Evolutionary conservation across 1,140 invertebrate species (phyloP).

Genomic region (Vanessa atalanta): DNA sequence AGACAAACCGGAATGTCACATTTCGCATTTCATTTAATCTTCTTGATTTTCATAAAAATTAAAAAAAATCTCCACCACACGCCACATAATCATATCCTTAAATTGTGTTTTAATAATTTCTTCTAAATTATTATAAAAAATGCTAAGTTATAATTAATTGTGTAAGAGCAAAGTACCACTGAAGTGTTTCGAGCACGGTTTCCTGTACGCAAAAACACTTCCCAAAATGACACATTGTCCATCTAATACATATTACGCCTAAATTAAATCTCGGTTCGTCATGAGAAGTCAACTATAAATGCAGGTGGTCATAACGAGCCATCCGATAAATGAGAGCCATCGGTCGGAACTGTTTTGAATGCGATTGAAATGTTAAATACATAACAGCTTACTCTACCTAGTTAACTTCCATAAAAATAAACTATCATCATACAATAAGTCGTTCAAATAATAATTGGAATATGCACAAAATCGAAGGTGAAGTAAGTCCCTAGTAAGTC

Average conservation of each 20-base stretch:
- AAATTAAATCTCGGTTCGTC: slow-evolving; percentile 77
- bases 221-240: slow-evolving; percentile 65
- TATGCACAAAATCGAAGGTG: slow-evolving; percentile 53
- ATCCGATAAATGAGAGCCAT: slow-evolving; percentile 52
- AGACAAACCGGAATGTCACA: slow-evolving; percentile 83
- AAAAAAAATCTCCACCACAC: slow-evolving; percentile 73
- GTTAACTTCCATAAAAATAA: slow-evolving; percentile 77
- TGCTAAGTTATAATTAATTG: slow-evolving; percentile 80
- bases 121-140: slow-evolving; percentile 80
- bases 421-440: slow-evolving; percentile 75
- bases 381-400: slow-evolving; percentile 80
- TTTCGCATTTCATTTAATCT: slow-evolving; percentile 69
- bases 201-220: slow-evolving; percentile 60
- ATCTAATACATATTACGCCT: slow-evolving; percentile 73
- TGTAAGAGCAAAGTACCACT: slow-evolving; percentile 75
- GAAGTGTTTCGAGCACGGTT: slow-evolving; percentile 65
- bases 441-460: slow-evolving; percentile 58
- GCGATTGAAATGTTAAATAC: slow-evolving; percentile 66
- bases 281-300: slow-evolving; percentile 75
- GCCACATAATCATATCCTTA: slow-evolving; percentile 66
- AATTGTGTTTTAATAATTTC: slow-evolving; percentile 76
- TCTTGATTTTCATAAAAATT: slow-evolving; percentile 73
- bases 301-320: slow-evolving; percentile 65
- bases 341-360: slow-evolving; percentile 47
- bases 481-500: slow-evolving; percentile 39